phyloP scores from a whole-genome alignment of 1,140 invertebrate genomes.

The Daktulosphaira vitifoliae region DNA sequence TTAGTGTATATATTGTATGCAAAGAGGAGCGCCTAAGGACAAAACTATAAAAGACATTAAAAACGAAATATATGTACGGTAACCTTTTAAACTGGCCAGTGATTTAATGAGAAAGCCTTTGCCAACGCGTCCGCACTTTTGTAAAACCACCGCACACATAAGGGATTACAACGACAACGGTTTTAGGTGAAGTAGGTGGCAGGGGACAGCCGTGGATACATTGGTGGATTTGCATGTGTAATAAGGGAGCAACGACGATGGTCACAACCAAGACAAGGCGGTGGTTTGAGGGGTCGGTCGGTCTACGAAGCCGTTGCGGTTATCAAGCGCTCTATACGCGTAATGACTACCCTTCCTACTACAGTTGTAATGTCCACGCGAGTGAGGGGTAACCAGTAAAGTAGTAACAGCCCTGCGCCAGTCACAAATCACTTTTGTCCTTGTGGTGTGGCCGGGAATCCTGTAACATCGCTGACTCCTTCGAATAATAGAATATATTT shows the following conservation, averaged over 20 bases:
- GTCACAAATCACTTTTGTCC: slow-evolving; percentile 34
- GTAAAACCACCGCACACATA: slow-evolving; percentile 26
- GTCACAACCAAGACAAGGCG: slow-evolving; percentile 7
- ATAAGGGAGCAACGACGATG: slow-evolving; percentile 1
- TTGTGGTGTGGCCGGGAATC: neutral
- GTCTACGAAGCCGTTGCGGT: slow-evolving; percentile 12
- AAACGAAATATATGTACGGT: slow-evolving; percentile 6
- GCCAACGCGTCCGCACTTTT: slow-evolving; percentile 24
- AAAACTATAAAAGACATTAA: slow-evolving; percentile 33
- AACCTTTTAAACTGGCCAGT: slow-evolving; percentile 33
- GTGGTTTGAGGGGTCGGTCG: neutral
- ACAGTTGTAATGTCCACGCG: too few relatives aligned
- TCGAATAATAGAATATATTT: slow-evolving; percentile 29
- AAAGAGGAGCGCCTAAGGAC: neutral
- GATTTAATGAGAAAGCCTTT: slow-evolving; percentile 18
- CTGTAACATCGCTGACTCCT: slow-evolving; percentile 4
- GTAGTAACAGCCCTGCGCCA: slow-evolving; percentile 19
- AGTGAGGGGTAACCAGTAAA: too few relatives aligned
- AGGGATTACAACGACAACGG: neutral
- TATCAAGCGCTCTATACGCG: slow-evolving; percentile 20
- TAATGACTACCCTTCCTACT: neutral
- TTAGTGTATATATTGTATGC: too few relatives aligned
- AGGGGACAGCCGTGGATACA: neutral
- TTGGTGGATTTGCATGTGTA: slow-evolving; percentile 27
- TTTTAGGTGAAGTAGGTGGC: neutral